Conservation (phyloP, 2,888 invertebrate species). For the Drosophila yooni region DNA sequence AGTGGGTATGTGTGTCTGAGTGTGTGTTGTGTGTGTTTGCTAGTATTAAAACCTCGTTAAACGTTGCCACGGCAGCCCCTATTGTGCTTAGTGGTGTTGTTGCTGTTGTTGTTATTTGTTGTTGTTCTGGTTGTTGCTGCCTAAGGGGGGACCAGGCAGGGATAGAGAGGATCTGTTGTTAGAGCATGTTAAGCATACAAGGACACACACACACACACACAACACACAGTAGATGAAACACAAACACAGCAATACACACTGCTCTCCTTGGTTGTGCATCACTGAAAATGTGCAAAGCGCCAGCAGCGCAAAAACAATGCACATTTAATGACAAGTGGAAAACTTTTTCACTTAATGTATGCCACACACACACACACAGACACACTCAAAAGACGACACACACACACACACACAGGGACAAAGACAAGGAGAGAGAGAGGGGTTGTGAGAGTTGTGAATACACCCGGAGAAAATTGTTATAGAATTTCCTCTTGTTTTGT, state of each 20-base stretch:
- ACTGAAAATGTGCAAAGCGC: constrained; percentile 53
- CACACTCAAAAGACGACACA: constrained; percentile 11
- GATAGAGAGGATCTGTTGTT: constrained; percentile 18
- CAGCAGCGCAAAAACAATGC: constrained; percentile 74
- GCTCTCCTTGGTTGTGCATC: constrained; percentile 23
- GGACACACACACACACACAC: constrained; percentile 32
- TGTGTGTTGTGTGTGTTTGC: constrained; percentile 40
- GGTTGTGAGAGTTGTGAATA: neutral
- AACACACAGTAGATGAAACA: neutral
- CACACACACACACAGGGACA: neutral
- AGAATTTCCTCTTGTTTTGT: neutral
- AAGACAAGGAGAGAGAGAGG: neutral
- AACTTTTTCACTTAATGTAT: constrained; percentile 79
- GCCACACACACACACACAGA: constrained; percentile 55
- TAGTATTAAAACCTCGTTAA: constrained; percentile 75
- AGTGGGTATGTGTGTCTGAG: constrained; percentile 10
- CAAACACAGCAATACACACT: neutral
- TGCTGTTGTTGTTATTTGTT: constrained; percentile 10
- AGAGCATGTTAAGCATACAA: constrained; percentile 35
- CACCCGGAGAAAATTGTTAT: constrained; percentile 1
- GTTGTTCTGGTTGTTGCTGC: constrained; percentile 22
- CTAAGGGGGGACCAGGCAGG: constrained; percentile 13
- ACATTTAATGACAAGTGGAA: constrained; percentile 81
- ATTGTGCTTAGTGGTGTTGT: constrained; percentile 46
- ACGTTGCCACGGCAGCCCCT: constrained; percentile 66